Evolutionary conservation across 2,797 vertebrate species (phyloP), one percentile per base, ranked within the genome.

Genomic region (Schizopygopsis pylzovi): DNA sequence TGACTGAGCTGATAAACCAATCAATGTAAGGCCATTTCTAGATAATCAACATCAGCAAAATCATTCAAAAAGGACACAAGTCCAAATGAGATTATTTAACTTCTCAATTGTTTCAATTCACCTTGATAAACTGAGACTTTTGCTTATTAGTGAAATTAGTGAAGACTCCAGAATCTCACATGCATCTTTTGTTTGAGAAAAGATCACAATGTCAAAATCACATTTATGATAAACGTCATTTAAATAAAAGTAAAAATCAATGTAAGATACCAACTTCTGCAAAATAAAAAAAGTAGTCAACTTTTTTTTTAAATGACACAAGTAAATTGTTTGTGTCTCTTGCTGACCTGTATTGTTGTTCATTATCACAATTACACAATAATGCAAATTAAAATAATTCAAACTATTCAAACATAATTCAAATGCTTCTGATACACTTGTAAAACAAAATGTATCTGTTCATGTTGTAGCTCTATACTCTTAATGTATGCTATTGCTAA

Each of bases 1-100:
- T 77, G 43, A 65, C 12, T 76, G 20, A 84, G 59, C 12, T 41
- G 45, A 81, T 41, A 77, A 77, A 77, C 49, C 33, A 56, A 56
- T 22, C 10, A 22, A 54, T 39, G 39, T 54, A 10, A 45, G 41
- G 25, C 13, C 13, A 78, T 78, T 41, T 18, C 43, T 37, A 59
- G 75, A 59, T 9, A 33, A 33, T 33, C 9, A 52, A 37, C 28
- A 52, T 37, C 45, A 75, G 25, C 4, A 25, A 43, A 61, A 59
- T 39, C 49, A 56, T 67, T 67, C 20, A 12, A 72, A 72, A 25
- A 10, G 45, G 13, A 49, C 43, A 49, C 43, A 45, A 28, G 43
- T 28, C 43, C 25, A 49, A 73, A 73, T 10, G 45, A 49, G 45
- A 49, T 37, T 70, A 39, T 70, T 43, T 6, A 70, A 22, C 67